These are phyloP conservation scores for Myocastor coypus DNA, from an alignment of 2,113 vertebrate species.

Conservation along the genomic window DNA sequence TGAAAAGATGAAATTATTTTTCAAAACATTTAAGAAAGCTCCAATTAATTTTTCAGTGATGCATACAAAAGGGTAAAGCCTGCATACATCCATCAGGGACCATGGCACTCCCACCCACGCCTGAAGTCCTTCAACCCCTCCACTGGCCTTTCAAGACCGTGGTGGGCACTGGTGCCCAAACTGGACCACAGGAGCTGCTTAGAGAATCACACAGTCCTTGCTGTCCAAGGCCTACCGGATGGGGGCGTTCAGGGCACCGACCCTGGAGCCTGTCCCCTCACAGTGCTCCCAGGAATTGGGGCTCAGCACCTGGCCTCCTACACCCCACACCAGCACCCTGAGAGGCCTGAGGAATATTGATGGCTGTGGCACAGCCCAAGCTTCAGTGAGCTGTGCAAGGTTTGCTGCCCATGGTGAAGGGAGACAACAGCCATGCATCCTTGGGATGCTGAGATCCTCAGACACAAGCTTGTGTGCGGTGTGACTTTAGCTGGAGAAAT, in stretches of 20 bases:
- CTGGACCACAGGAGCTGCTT: not conserved
- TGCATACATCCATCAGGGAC: not conserved
- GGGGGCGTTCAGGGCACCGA: no score
- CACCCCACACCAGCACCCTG: no score
- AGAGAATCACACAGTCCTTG: not conserved
- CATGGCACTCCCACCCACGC: not conserved
- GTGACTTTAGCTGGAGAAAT: not conserved
- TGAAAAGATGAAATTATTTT: not conserved
- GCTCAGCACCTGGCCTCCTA: not conserved
- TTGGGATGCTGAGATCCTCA: not conserved
- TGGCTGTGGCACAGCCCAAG: accelerated
- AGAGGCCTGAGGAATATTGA: not conserved
- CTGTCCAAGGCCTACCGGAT: not conserved
- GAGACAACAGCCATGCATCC: accelerated
- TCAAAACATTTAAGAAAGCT: not conserved
- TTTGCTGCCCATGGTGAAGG: not conserved
- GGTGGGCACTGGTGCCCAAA: not conserved
- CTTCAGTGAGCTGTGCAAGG: accelerated
- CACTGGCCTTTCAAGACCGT: not conserved
- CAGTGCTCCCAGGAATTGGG: no score
- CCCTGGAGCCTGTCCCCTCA: not conserved
- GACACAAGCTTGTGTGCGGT: accelerated
- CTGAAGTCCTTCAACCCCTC: accelerated
- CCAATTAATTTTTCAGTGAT: not conserved
- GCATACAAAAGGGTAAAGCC: not conserved